Percentiles rank a stretch among this genome's conserved stretches.
Evolutionary conservation across 2,888 invertebrate genomes (phyloP).

Genomic region (Caradrina kadenii): DNA sequence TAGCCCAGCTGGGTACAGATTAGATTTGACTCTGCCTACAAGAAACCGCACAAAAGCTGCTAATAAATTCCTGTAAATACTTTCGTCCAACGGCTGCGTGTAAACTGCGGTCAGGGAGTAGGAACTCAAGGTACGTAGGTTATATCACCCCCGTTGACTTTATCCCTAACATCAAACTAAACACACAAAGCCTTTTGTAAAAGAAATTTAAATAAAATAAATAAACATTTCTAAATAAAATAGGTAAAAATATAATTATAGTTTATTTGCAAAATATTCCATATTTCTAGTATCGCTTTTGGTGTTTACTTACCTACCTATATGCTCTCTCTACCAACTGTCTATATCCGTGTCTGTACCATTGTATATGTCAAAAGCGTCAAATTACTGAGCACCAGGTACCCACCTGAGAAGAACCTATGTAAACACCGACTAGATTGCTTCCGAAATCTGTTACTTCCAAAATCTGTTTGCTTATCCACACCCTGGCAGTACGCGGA

Average conservation of each 20-base stretch:
- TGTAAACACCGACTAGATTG: constrained; percentile 74
- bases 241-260: too few species aligned
- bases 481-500: constrained; percentile 63
- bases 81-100: constrained; percentile 8
- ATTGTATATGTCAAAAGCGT: constrained; percentile 15
- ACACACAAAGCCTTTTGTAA: neutral
- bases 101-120: constrained; percentile 11
- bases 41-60: constrained; percentile 5
- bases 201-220: too few species aligned
- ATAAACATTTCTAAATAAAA: too few species aligned
- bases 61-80: constrained; percentile 13
- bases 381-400: constrained; percentile 52
- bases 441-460: constrained; percentile 77
- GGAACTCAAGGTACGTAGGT: neutral
- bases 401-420: constrained; percentile 66
- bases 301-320: neutral
- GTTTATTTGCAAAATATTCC: too few species aligned
- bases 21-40: neutral
- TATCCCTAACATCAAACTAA: constrained; percentile 7
- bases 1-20: neutral
- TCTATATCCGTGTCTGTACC: neutral
- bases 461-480: constrained; percentile 75
- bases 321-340: neutral
- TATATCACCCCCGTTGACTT: constrained; percentile 10
- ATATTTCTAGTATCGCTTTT: neutral